These are phyloP conservation scores for Gnathonemus longibarbis DNA, from an alignment of 2,113 vertebrate species.

Conservation along the genomic window DNA sequence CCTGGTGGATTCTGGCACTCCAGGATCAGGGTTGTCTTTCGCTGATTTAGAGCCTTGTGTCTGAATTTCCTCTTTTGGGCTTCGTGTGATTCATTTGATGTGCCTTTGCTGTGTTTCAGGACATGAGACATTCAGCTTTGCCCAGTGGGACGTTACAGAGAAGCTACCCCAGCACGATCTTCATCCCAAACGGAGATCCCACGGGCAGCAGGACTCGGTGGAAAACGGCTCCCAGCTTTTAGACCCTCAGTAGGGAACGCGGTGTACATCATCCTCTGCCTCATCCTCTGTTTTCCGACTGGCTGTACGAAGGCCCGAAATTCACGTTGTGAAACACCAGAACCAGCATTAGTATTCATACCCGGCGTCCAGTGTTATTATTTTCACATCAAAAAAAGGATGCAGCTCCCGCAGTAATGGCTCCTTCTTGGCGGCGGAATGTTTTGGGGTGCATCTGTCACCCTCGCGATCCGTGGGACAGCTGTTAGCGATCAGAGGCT, in stretches of 20 bases:
- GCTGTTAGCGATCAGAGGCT: not conserved
- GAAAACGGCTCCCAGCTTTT: constrained; percentile 86
- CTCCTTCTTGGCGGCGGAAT: not conserved
- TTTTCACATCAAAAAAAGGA: not conserved
- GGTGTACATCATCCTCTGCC: not conserved
- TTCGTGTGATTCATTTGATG: not conserved
- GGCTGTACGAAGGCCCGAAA: not conserved
- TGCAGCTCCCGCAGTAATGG: not conserved
- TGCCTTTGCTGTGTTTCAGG: not conserved
- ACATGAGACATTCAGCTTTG: constrained; percentile 16
- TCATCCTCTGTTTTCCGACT: not conserved
- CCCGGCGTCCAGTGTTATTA: not conserved
- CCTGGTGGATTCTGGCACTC: not conserved
- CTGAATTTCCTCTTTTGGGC: not conserved
- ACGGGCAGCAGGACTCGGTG: constrained; percentile 62
- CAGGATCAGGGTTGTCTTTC: not conserved
- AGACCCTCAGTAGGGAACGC: constrained; percentile 73
- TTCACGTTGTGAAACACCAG: not conserved
- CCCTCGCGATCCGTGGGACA: not conserved
- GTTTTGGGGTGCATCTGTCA: not conserved
- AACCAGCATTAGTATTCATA: not conserved
- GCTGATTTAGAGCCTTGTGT: not conserved
- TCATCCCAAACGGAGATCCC: constrained; percentile 70
- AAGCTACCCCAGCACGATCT: constrained; percentile 62
- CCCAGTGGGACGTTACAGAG: constrained; percentile 63